Evolutionary conservation across 2,888 invertebrate species (phyloP).

Genomic region (Melanotus villosus): DNA sequence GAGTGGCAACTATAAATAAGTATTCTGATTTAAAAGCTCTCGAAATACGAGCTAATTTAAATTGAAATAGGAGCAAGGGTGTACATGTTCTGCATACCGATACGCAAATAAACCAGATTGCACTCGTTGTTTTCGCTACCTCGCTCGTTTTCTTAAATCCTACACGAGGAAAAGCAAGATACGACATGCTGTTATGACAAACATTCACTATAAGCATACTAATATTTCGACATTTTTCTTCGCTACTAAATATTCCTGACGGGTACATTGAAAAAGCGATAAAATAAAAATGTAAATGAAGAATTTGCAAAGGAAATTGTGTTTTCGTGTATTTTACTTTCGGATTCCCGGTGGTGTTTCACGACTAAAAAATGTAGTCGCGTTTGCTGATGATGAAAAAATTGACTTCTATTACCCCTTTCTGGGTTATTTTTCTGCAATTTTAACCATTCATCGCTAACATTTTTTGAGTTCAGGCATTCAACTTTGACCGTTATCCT

Average conservation of each 20-base stretch:
- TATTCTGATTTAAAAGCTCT: conserved; percentile 7
- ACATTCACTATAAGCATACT: not conserved
- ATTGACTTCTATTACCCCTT: conserved; percentile 16
- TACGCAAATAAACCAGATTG: conserved; percentile 19
- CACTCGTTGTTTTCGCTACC: not conserved
- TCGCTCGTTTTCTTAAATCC: no score
- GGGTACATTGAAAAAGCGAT: conserved; percentile 25
- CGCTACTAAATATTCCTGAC: conserved; percentile 18
- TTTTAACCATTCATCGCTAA: no score
- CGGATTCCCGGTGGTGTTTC: not conserved
- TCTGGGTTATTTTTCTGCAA: not conserved
- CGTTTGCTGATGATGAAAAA: conserved; percentile 10
- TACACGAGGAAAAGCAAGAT: no score
- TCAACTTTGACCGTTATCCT: no score
- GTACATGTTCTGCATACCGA: conserved; percentile 21
- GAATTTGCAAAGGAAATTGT: conserved; percentile 35
- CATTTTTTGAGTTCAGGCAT: no score
- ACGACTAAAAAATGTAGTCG: conserved; percentile 7
- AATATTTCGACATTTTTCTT: conserved; percentile 10
- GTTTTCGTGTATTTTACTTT: conserved; percentile 29
- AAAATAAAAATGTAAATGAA: conserved; percentile 33
- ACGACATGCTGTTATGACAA: not conserved
- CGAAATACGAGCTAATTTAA: conserved; percentile 18
- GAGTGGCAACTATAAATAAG: conserved; percentile 12
- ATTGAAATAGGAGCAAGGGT: conserved; percentile 20